phyloP scores from a whole-genome alignment of 2,113 vertebrate genomes.

The Festucalex cinctus region DNA sequence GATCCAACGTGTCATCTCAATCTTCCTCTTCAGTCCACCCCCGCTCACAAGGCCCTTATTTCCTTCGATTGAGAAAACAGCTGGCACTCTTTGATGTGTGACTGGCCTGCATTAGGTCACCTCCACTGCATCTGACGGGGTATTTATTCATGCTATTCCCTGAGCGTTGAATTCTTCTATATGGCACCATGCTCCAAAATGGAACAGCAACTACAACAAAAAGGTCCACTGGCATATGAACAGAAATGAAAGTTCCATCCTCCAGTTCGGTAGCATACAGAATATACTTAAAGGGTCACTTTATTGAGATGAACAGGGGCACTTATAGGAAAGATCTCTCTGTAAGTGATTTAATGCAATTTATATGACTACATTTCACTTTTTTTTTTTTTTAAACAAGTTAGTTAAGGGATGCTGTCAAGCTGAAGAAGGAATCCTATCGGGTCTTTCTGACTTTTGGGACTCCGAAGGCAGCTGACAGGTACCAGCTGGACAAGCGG shows the following conservation, averaged over 20 bases:
- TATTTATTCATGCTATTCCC: constrained; percentile 49
- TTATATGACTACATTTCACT: too few relatives aligned
- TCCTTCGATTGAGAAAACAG: constrained; percentile 75
- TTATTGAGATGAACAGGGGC: too few relatives aligned
- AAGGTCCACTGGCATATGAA: background rate
- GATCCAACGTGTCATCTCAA: constrained; percentile 66
- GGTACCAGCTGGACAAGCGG: too few relatives aligned
- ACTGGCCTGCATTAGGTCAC: constrained; percentile 76
- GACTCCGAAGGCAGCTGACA: too few relatives aligned
- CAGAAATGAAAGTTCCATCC: background rate
- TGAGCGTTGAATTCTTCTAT: constrained; percentile 23
- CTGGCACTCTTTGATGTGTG: constrained; percentile 85
- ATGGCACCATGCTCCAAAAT: background rate
- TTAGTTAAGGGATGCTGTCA: too few relatives aligned
- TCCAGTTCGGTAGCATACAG: too few relatives aligned
- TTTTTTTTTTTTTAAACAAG: too few relatives aligned
- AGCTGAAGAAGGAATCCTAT: too few relatives aligned
- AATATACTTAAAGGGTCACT: too few relatives aligned
- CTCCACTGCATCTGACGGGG: constrained; percentile 72
- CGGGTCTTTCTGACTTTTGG: too few relatives aligned
- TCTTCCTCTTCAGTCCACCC: constrained; percentile 69
- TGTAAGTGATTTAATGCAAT: too few relatives aligned
- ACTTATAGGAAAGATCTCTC: too few relatives aligned
- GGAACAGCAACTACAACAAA: background rate
- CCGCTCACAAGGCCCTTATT: constrained; percentile 49